phyloP scores from a whole-genome alignment of 2,113 vertebrate species.

The Burhinus oedicnemus region DNA sequence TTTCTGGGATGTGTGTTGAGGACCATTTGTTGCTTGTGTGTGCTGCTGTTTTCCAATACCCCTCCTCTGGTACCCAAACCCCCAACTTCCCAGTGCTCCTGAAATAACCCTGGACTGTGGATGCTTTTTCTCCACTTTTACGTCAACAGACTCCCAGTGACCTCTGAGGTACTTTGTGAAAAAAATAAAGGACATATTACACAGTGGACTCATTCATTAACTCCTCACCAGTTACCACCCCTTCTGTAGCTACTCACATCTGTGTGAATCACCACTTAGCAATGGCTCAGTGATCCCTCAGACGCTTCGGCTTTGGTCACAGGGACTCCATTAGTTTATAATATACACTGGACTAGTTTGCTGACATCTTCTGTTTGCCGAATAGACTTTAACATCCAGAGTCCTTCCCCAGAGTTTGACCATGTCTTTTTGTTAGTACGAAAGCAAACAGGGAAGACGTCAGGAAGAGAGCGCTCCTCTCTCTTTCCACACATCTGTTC shows the following conservation, averaged over 20 bases:
- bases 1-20: not conserved
- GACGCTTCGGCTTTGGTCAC: accelerated
- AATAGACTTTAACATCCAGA: not conserved
- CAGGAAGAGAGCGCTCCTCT: not conserved
- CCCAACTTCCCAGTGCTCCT: not conserved
- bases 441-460: not conserved
- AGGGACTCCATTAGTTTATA: not conserved
- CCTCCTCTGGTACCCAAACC: not conserved
- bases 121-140: not conserved
- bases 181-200: not conserved
- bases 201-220: not conserved
- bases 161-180: not conserved
- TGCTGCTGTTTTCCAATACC: not conserved
- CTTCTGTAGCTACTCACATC: not conserved
- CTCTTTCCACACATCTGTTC: not conserved
- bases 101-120: not conserved
- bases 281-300: not conserved
- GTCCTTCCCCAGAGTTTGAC: not conserved
- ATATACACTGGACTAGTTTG: not conserved
- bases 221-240: not conserved
- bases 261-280: not conserved
- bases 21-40: not conserved
- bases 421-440: not conserved
- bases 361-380: not conserved
- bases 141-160: not conserved